Evolutionary conservation across 2,888 invertebrate genomes (phyloP).

Genomic region (Xestia sexstrigata): DNA sequence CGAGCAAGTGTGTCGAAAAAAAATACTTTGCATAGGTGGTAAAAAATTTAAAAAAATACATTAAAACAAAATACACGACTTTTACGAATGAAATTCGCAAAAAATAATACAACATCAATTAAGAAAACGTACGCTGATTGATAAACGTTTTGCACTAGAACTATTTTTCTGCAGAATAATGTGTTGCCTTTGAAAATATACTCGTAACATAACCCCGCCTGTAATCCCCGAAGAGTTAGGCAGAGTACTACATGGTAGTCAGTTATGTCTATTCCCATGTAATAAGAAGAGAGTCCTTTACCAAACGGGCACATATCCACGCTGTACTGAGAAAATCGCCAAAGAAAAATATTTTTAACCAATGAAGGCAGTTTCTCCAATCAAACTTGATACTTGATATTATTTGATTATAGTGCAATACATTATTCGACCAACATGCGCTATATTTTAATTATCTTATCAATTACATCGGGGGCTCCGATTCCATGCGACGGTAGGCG

Average conservation of each 20-base stretch:
- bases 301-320: neutral
- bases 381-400: neutral
- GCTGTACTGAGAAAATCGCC: neutral
- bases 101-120: neutral
- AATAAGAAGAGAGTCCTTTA: neutral
- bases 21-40: neutral
- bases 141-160: constrained; percentile 2
- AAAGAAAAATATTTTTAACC: neutral
- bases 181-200: neutral
- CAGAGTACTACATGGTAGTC: neutral
- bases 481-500: neutral
- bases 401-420: neutral
- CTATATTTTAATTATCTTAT: neutral
- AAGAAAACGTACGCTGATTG: neutral
- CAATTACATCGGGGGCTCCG: neutral
- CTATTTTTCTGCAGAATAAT: neutral
- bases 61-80: neutral
- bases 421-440: neutral
- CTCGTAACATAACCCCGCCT: neutral
- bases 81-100: neutral
- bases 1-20: neutral
- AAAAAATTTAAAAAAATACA: neutral
- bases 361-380: neutral
- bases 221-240: neutral
- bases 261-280: neutral